Conservation (phyloP, 2,797 vertebrate species). For the Rhadinocentrus ornatus region DNA sequence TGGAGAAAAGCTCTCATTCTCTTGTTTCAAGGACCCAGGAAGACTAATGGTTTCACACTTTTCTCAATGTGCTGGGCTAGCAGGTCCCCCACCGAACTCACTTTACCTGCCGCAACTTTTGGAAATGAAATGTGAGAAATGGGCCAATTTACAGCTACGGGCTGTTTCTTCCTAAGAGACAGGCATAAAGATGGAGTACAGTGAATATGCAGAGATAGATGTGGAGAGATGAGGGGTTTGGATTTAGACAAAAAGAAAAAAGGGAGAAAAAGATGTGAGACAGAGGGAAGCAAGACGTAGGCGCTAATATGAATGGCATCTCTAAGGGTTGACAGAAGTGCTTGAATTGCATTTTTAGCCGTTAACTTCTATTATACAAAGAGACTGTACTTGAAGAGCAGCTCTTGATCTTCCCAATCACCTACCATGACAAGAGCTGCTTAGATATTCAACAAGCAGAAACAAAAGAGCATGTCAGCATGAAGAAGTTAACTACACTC, state of each 20-base stretch:
- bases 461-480: slow-evolving; percentile 68
- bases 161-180: slow-evolving; percentile 76
- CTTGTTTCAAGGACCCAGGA: slow-evolving; percentile 45
- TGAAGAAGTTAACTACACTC: slow-evolving; percentile 55
- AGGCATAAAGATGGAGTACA: slow-evolving; percentile 63
- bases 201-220: slow-evolving; percentile 68
- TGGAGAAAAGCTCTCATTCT: slow-evolving; percentile 32
- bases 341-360: slow-evolving; percentile 75
- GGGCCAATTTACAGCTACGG: slow-evolving; percentile 79
- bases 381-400: slow-evolving; percentile 55
- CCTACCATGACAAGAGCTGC: slow-evolving; percentile 65
- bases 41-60: slow-evolving; percentile 70
- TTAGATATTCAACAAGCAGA: slow-evolving; percentile 74
- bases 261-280: slow-evolving; percentile 55
- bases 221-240: slow-evolving; percentile 60
- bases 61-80: slow-evolving; percentile 63
- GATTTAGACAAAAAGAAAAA: slow-evolving; percentile 50
- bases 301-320: slow-evolving; percentile 66
- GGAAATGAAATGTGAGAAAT: slow-evolving; percentile 77
- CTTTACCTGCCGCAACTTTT: slow-evolving; percentile 70
- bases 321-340: slow-evolving; percentile 70
- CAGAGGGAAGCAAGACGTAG: slow-evolving; percentile 59
- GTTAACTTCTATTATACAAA: slow-evolving; percentile 66
- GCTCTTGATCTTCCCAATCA: slow-evolving; percentile 79
- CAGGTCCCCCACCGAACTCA: slow-evolving; percentile 34